Percentiles rank a stretch among this genome's conserved stretches.
phyloP scores from a whole-genome alignment of 2,797 vertebrate species.

The Sebastes flavidus region DNA sequence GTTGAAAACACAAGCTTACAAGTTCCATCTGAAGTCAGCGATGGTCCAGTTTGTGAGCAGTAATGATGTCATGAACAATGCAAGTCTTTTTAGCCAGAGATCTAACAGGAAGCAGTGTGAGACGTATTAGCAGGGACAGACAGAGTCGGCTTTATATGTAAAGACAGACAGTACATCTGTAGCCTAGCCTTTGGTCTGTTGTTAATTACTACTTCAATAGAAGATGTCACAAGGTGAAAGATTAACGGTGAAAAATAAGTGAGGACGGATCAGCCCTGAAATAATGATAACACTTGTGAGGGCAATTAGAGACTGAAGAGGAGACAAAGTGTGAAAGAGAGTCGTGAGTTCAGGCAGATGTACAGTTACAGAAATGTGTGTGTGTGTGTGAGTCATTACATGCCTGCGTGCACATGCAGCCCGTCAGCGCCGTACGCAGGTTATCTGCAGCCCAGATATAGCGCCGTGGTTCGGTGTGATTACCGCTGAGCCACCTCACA shows the following conservation, averaged over 20 bases:
- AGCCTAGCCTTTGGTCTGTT: too few relatives aligned
- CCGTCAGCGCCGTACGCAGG: neutral
- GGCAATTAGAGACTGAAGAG: neutral
- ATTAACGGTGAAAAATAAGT: neutral
- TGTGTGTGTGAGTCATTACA: neutral
- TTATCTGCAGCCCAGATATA: slow-evolving; percentile 4
- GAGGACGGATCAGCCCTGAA: neutral
- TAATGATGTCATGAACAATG: too few relatives aligned
- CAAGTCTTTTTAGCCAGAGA: too few relatives aligned
- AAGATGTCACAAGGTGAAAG: neutral
- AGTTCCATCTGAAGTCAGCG: too few relatives aligned
- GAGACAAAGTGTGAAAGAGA: neutral
- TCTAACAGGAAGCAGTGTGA: too few relatives aligned
- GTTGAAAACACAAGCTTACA: too few relatives aligned
- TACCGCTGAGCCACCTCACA: neutral
- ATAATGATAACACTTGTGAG: neutral
- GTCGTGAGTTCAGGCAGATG: neutral
- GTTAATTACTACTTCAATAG: neutral
- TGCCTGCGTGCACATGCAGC: neutral
- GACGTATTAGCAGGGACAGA: too few relatives aligned
- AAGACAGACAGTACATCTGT: too few relatives aligned
- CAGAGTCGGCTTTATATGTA: too few relatives aligned
- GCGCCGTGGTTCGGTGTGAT: neutral
- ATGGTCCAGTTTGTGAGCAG: too few relatives aligned
- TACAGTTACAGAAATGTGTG: neutral